Evolutionary conservation across 1,140 invertebrate species (phyloP).

Genomic region (Limonius californicus): DNA sequence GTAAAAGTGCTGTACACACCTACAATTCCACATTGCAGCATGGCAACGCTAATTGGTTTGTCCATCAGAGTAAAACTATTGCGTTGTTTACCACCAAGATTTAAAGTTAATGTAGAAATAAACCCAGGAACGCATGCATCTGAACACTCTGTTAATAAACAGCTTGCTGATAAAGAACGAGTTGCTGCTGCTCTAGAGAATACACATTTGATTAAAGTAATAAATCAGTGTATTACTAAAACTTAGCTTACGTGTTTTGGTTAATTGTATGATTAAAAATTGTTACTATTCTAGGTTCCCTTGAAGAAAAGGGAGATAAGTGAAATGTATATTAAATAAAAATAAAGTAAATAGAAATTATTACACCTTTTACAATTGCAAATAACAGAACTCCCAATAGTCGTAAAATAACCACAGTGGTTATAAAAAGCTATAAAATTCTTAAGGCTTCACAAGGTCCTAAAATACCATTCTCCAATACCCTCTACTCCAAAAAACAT

Average conservation of each 20-base stretch:
- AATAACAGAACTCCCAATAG: no score
- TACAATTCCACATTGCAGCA: conserved; percentile 98
- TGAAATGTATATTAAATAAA: not conserved
- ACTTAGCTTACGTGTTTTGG: conserved; percentile 35
- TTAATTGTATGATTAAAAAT: no score
- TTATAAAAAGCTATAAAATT: no score
- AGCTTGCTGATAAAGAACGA: conserved; percentile 96
- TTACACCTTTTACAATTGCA: no score
- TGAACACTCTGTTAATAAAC: conserved; percentile 93
- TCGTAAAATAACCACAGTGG: no score
- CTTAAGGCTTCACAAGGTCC: no score
- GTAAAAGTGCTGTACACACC: conserved; percentile 88
- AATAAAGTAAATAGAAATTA: no score
- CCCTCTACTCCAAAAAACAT: no score
- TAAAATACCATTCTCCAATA: no score
- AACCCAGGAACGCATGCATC: conserved; percentile 90
- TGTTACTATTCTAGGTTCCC: no score
- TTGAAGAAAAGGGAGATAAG: no score
- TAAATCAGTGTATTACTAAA: conserved; percentile 80
- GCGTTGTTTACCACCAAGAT: conserved; percentile 77
- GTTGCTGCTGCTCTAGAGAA: conserved; percentile 97
- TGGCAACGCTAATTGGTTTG: conserved; percentile 96
- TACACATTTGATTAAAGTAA: conserved; percentile 82
- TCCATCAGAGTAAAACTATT: conserved; percentile 85
- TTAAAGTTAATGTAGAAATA: conserved; percentile 88